Evolutionary conservation across 53 echinoderm and acorn worm genomes (phyloP), one percentile per base, ranked within the genome.

Genomic region (Echinarachnius parma): DNA sequence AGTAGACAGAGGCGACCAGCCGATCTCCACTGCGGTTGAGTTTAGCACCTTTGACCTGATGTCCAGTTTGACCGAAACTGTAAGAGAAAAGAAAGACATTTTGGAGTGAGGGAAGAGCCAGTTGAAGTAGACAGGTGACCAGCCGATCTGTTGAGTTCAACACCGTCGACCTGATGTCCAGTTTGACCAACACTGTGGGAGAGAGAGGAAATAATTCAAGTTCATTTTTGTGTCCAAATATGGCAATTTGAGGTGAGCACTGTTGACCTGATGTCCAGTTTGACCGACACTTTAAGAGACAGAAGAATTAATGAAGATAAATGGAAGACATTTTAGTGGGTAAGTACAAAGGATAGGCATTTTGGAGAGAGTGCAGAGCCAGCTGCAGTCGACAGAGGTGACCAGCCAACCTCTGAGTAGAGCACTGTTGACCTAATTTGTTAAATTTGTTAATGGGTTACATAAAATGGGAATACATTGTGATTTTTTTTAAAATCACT

Each of bases 121-220:
- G 56, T 0, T 0, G 72, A 24, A 1, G 33, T 27, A 2, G 72
- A 18, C 28, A 8, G 9, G 9, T n/a, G 24, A 25, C 72, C 72
- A 72, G 9, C 27, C 39, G 36, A 72, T 39, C 22, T 72, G 72
- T 72, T 23, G 57, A 31, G 18, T 72, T 72, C 35, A 72, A 36
- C 15, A 72, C 56, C 15, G 27, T 5, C 22, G 14, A 26, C 35
- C 20, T 31, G n/a, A 68, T 50, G 4, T 19, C 4, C 4, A 49
- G 50, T 18, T 10, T 49, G 50, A 14, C 18, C 18, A 19, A 19
- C 11, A 9, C 50, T 49, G 19, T 4, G 18, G 18, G 4, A 49
- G 4, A n/a, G 11, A 13, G 18, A 49, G 19, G 4, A 49, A 49
- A 19, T 13, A 39, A 7, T n/a, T n/a, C n/a, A n/a, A n/a, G n/a